Conservation (phyloP, 2,113 vertebrate genomes). For the Lycaon pictus region DNA sequence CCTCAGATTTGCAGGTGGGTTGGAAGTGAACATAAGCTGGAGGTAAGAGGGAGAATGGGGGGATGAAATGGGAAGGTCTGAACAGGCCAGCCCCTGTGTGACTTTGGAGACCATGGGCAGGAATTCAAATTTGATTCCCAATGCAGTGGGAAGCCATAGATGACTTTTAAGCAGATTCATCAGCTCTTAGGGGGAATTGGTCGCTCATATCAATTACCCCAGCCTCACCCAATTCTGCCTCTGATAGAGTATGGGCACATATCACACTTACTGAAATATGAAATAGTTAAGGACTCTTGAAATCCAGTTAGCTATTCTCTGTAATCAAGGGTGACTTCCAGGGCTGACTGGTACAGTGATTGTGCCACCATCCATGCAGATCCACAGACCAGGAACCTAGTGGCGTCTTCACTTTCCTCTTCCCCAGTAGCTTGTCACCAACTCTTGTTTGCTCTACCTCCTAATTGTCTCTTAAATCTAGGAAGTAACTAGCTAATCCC, state of each 20-base stretch:
- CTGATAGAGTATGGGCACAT: rapidly evolving
- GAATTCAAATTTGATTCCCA: neutral
- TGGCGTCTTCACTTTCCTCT: no score
- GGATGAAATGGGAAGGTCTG: neutral
- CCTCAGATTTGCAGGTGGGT: no score
- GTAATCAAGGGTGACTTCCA: neutral
- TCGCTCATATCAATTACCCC: neutral
- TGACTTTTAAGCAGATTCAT: neutral
- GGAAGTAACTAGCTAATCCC: neutral
- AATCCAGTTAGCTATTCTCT: neutral
- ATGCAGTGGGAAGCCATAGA: neutral
- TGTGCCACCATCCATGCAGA: neutral
- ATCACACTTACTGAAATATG: neutral
- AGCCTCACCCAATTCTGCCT: neutral
- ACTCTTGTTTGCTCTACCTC: neutral
- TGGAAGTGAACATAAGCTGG: neutral
- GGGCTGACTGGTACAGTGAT: neutral
- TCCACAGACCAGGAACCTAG: neutral
- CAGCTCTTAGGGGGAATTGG: neutral
- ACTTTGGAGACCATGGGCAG: neutral
- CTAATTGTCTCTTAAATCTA: neutral
- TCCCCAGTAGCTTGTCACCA: neutral
- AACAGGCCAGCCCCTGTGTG: neutral
- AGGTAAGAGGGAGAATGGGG: neutral
- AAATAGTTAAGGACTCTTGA: neutral